Evolutionary conservation across 1,140 invertebrate genomes (phyloP).

Genomic region (Maconellicoccus hirsutus): DNA sequence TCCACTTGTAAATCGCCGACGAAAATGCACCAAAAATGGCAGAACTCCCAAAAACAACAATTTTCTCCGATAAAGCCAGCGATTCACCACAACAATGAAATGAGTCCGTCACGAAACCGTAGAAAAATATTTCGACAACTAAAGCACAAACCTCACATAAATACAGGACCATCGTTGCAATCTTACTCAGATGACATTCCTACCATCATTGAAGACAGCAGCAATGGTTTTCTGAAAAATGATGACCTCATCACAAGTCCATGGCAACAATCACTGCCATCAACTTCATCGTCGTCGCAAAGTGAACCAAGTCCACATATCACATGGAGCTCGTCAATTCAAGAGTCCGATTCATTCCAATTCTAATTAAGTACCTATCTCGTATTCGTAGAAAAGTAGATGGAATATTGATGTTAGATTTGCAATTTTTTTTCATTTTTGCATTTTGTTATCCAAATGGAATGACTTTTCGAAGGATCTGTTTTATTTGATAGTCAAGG

Average conservation of each 20-base stretch:
- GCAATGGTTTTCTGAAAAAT: background rate
- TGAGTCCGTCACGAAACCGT: conserved; percentile 11
- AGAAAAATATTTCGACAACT: background rate
- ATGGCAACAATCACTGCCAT: background rate
- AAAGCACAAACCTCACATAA: background rate
- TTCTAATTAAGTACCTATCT: background rate
- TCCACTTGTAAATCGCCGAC: background rate
- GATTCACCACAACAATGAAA: background rate
- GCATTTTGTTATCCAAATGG: background rate
- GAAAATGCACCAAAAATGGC: conserved; percentile 3
- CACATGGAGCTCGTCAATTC: conserved; percentile 15
- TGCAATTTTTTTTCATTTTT: background rate
- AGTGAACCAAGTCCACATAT: conserved; percentile 14
- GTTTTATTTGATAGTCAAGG: background rate
- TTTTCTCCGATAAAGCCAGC: background rate
- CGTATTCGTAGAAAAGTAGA: background rate
- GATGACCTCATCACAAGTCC: background rate
- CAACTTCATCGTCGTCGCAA: background rate
- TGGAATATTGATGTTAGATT: no score
- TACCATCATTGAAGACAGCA: conserved; percentile 16
- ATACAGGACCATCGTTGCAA: background rate
- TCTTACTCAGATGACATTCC: background rate
- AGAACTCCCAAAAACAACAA: background rate
- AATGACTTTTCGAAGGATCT: background rate
- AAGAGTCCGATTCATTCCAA: conserved; percentile 12